These are phyloP conservation scores for Thymelicus acteon DNA, from an alignment of 2,888 invertebrate genomes.

Conservation along the genomic window DNA sequence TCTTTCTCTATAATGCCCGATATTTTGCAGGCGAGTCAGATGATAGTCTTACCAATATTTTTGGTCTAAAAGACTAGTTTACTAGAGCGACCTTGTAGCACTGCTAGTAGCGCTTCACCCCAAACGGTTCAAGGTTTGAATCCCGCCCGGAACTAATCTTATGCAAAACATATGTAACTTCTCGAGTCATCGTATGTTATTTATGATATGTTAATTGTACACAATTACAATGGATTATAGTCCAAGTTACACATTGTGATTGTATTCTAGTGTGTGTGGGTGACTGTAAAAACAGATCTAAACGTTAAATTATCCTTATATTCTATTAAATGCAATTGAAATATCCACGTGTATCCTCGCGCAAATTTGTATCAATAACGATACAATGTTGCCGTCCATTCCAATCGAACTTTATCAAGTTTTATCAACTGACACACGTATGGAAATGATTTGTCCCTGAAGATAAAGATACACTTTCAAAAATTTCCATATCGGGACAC, in stretches of 20 bases:
- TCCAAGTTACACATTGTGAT: neutral
- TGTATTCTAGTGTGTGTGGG: neutral
- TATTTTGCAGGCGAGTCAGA: too few species aligned
- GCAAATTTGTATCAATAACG: constrained; percentile 12
- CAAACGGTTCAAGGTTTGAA: too few species aligned
- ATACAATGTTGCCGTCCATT: constrained; percentile 15
- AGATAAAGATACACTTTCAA: constrained; percentile 27
- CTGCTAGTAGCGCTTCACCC: too few species aligned
- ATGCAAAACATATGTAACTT: too few species aligned
- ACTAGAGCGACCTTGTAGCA: too few species aligned
- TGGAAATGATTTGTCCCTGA: constrained; percentile 25
- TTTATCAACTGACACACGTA: constrained; percentile 20
- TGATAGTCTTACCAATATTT: too few species aligned
- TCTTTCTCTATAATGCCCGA: too few species aligned
- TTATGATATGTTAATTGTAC: too few species aligned
- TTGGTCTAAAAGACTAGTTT: too few species aligned
- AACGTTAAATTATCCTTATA: neutral
- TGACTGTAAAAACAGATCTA: neutral
- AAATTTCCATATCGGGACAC: constrained; percentile 34
- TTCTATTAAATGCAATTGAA: neutral
- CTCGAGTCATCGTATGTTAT: too few species aligned
- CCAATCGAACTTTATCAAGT: constrained; percentile 7
- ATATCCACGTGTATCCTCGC: constrained; percentile 14
- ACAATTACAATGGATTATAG: neutral
- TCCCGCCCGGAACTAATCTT: too few species aligned